phyloP scores from a whole-genome alignment of 2,113 vertebrate genomes.

The Boulengeromyrus knoepffleri region DNA sequence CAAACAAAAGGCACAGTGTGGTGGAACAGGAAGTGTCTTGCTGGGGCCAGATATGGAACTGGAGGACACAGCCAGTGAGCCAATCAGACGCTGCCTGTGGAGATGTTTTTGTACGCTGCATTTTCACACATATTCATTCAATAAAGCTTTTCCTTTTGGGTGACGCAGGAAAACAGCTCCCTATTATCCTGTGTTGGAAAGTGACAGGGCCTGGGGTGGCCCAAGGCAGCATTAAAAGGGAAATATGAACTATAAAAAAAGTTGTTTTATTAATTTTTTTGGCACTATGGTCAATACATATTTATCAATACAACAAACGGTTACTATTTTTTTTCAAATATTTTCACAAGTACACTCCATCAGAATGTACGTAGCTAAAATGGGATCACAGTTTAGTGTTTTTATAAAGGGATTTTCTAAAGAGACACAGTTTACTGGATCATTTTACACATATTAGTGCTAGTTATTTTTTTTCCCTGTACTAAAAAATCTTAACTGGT shows the following conservation, averaged over 20 bases:
- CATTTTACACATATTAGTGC: not conserved
- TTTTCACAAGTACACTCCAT: not conserved
- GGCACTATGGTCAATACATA: not conserved
- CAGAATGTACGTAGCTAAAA: not conserved
- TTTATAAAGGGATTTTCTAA: not conserved
- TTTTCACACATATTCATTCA: conserved; percentile 69
- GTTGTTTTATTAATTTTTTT: conserved; percentile 2
- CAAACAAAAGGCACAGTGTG: conserved; percentile 27
- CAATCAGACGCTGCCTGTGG: conserved; percentile 52
- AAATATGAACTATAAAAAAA: conserved; percentile 40
- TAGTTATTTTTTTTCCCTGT: not conserved
- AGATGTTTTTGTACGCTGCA: conserved; percentile 51
- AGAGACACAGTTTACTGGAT: too few species aligned
- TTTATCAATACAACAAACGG: conserved; percentile 1
- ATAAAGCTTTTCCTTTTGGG: conserved; percentile 56
- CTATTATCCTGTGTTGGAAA: conserved; percentile 56
- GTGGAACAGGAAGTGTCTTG: conserved; percentile 56
- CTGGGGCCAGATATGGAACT: conserved; percentile 38
- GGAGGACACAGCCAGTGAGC: conserved; percentile 44
- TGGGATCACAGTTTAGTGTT: not conserved
- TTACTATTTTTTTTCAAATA: not conserved
- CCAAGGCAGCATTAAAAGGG: conserved; percentile 51
- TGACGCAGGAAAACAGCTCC: conserved; percentile 44
- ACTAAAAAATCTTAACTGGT: not conserved
- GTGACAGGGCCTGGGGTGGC: conserved; percentile 54